Conservation (phyloP, 1,140 invertebrate species). For the Micrasema minimum region DNA sequence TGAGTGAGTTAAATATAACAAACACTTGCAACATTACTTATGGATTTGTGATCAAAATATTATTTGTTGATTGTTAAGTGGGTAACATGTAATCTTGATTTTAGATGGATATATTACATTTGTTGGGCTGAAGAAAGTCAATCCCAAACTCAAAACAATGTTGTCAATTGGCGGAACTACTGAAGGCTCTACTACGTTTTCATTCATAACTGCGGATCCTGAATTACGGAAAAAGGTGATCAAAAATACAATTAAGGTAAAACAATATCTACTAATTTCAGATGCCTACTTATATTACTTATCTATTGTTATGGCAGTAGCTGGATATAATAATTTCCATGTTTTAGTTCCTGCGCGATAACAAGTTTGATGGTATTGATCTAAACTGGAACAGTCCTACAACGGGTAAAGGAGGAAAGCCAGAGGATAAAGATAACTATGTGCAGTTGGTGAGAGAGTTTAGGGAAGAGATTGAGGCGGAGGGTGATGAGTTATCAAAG, state of each 20-base stretch:
- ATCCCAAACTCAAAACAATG: conserved; percentile 15
- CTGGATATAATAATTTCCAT: background rate
- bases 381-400: conserved; percentile 7
- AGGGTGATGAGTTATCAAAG: background rate
- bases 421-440: conserved; percentile 4
- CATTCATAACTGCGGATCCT: background rate
- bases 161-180: conserved; percentile 2
- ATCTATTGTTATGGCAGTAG: too few relatives aligned
- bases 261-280: background rate
- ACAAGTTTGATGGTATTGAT: conserved; percentile 14
- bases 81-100: background rate
- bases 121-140: background rate
- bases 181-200: conserved; percentile 13
- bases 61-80: too few relatives aligned
- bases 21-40: too few relatives aligned
- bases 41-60: too few relatives aligned
- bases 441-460: background rate
- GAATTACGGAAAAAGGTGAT: background rate
- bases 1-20: background rate
- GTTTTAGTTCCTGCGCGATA: conserved; percentile 4
- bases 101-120: conserved; percentile 58
- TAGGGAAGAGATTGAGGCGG: conserved; percentile 2
- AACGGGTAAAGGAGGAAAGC: background rate
- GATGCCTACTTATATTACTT: background rate
- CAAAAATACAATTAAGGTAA: conserved; percentile 4